Base-by-base conservation (phyloP, 1,140 invertebrate genomes). In the Capitella teleta region DNA sequence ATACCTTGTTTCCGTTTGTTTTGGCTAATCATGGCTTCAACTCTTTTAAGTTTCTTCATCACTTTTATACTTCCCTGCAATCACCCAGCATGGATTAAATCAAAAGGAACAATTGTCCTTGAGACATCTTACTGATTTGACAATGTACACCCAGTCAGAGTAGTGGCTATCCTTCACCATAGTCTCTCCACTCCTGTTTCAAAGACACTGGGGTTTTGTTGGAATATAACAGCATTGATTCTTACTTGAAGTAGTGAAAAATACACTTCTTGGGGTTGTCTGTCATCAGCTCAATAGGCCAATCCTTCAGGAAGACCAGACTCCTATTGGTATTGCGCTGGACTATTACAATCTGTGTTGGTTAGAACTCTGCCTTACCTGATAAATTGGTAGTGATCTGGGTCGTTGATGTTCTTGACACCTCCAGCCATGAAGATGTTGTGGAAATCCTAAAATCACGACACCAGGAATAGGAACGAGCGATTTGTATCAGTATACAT, bases 81-180 rank as follows among this genome's bases (percentile, higher is more conserved):
- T n/a, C n/a, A n/a, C n/a, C n/a, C n/a, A n/a, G n/a, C n/a, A n/a
- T n/a, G 30, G 30, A 10, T 10, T 10, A 10, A n/a, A 10, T 32
- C 8, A n/a, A 32, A 32, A 10, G 30, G 8, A 10, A 32, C 8
- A 32, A 32, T 32, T 10, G 8, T 32, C 8, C n/a, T 32, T 32
- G n/a, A 8, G 30, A 10, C 8, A 45, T 51, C 58, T 51, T 57
- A 66, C 66, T 46, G 63, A 63, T 41, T 66, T 66, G 1, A 68
- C 62, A 16, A 68, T 62, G 48, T 66, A 68, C 26, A 68, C 64
- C 63, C 66, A 66, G 36, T 66, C 62, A 14, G 63, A 66, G 14
- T 56, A 54, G 42, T 66, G 64, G 46, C 63, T 68, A 51, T 68
- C 63, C 18, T 56, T 56, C 14, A 66, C 66, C 47, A 68, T 56